Evolutionary conservation across 2,797 vertebrate species (phyloP), one percentile per base, ranked within the genome.

Genomic region (Petrocephalus schoutedeni): DNA sequence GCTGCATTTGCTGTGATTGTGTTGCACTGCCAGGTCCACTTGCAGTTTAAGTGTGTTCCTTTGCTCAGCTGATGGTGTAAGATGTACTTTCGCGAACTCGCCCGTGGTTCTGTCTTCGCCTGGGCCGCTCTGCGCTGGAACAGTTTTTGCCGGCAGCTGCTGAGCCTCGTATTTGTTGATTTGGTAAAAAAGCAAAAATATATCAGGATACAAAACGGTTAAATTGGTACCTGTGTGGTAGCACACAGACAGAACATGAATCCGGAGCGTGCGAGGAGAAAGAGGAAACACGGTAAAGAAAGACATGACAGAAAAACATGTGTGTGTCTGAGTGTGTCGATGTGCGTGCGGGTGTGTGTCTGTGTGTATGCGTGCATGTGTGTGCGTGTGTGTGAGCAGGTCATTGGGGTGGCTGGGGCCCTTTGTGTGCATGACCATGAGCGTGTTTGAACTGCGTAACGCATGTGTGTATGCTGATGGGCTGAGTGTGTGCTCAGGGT

Each of bases 401-500:
- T 28, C 21, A 16, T 4, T 59, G 85, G 59, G 87, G 86, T 71
- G 32, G 32, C n/a, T 74, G 45, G 71, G 82, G 51, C 2, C 16
- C 59, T 28, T 64, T 74, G 82, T 74, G 53, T 87, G 89, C 85
- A 64, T 57, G 86, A 49, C 80, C 64, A 54, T 54, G 89, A 88
- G 36, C 67, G 89, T 90, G 83, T 89, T 87, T 87, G 87, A 80
- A 21, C 74, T 85, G 90, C 89, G 88, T 88, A 45, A 87, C 80
- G 89, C 61, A 87, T 49, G 74, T 77, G 74, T 83, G 90, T 90
- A 88, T 85, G 88, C 41, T 19, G 89, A 88, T 91, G 91, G 45
- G 84, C 41, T 77, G 61, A 89, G 89, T 92, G 91, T 91, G 90
- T 90, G 86, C 89, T 3, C 89, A 91, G 92, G 91, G 93, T 91